These are phyloP conservation scores for Riparia riparia DNA, from an alignment of 2,113 vertebrate species.

Conservation along the genomic window DNA sequence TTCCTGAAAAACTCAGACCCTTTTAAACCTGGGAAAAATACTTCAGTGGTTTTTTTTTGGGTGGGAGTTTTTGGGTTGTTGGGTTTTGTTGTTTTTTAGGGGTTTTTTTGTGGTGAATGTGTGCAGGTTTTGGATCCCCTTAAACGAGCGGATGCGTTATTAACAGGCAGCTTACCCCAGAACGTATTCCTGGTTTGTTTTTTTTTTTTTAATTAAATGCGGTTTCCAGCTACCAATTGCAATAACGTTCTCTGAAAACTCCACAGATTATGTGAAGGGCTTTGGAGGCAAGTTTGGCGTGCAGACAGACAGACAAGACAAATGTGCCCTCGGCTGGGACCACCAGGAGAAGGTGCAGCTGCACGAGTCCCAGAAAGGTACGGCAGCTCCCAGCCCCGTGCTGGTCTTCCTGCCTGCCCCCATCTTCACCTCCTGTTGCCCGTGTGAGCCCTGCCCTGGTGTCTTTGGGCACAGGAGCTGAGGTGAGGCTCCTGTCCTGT, in stretches of 20 bases:
- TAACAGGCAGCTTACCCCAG: not conserved
- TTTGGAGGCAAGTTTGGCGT: constrained; percentile 98
- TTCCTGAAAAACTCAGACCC: constrained; percentile 13
- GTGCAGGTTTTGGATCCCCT: not conserved
- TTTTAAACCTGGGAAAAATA: not conserved
- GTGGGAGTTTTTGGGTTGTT: not conserved
- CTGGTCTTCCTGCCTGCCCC: not conserved
- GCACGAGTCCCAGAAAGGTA: constrained; percentile 98
- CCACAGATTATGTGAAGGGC: constrained; percentile 93
- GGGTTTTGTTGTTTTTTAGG: too few relatives aligned
- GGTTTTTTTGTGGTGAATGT: not conserved
- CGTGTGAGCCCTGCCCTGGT: not conserved
- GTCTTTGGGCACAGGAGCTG: not conserved
- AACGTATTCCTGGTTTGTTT: not conserved
- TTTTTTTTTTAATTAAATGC: not conserved
- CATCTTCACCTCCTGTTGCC: not conserved
- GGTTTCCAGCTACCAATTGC: not conserved
- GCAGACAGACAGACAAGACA: constrained; percentile 96
- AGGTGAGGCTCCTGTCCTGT: not conserved
- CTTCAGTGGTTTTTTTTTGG: not conserved
- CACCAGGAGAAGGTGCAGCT: constrained; percentile 96
- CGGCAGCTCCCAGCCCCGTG: not conserved
- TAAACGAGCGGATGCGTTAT: not conserved
- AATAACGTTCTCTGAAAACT: constrained; percentile 6
- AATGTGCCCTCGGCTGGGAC: constrained; percentile 95